Base-by-base conservation (phyloP, 2,113 vertebrate genomes). In the Climacteris rufus region DNA sequence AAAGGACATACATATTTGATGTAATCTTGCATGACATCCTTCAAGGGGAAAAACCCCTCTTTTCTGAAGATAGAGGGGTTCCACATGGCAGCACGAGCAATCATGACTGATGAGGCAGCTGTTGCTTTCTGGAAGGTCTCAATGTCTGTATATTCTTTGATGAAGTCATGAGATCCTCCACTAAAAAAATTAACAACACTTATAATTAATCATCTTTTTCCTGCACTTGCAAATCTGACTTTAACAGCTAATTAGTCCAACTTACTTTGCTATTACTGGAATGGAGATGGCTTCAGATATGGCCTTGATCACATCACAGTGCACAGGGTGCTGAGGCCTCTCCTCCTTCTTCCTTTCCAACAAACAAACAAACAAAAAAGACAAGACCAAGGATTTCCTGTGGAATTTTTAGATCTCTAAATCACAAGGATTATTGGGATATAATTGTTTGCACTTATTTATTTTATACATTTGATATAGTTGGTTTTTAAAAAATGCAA, bases 21-120 rank as follows among this genome's bases (percentile, higher is more conserved):
- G 88, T 99, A 99, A 39, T 99, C 98, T 93, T 98, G 97, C 98
- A 99, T 99, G 93, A 99, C 99, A 22, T 97, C 96, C 60, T 99
- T 99, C 94, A 99, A 72, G 56, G 99, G 98, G 66, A 98, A 97
- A 5, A 94, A 94, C 5, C 99, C 99, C 68, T 98, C 97, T 90
- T 90, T 96, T 71, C 98, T 97, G 97, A 99, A 99, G 94, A 99
- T 95, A 0, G 99, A 99, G 0, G 99, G 98, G 93, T 99, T 99
- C 99, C 99, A 99, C 99, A 99, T 99, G 86, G 99, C 99, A 3
- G 99, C 98, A 7, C 99, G 98, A 45, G 99, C 99, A 86, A 99
- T 93, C 99, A 99, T 99, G 50, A 99, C 99, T 0, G 99, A 99
- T 24, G 99, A 98, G 8, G 99, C 97, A 16, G 97, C 98, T 0